Base-by-base conservation (phyloP, 2,888 invertebrate species). In the Sminthurinus aureus region DNA sequence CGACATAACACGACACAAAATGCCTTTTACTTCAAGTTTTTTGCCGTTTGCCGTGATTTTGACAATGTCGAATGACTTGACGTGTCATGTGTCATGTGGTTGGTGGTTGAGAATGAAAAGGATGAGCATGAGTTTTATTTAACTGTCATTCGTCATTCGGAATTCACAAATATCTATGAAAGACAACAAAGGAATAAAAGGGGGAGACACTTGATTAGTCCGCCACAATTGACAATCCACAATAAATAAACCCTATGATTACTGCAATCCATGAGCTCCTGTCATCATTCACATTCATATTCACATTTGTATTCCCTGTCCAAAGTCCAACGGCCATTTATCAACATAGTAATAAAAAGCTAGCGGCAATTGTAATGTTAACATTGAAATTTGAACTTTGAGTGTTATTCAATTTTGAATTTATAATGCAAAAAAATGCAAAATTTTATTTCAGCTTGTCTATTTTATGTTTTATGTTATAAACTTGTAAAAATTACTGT, bases 291-390 rank as follows among this genome's bases (percentile, higher is more conserved):
- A 85, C 38, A 38, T 38, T n/a, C n/a, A n/a, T n/a, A n/a, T n/a
- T n/a, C n/a, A n/a, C n/a, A n/a, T n/a, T n/a, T n/a, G n/a, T n/a
- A n/a, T n/a, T n/a, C n/a, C n/a, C n/a, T n/a, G n/a, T n/a, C n/a
- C n/a, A n/a, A n/a, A n/a, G n/a, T n/a, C n/a, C n/a, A n/a, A 77
- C 80, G 81, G 84, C 82, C 84, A 85, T 85, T 84, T 85, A 85
- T 85, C 83, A 83, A 83, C 58, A 73, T 85, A 84, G 82, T 85
- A 84, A 85, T n/a, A n/a, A n/a, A n/a, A n/a, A n/a, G n/a, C n/a
- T n/a, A n/a, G n/a, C n/a, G n/a, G n/a, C n/a, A n/a, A n/a, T n/a
- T n/a, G n/a, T n/a, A n/a, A n/a, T 38, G 1, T 38, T 38, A 38
- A 38, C 38, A 38, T 4, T 1, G 38, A 38, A 38, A 38, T 6